A percentile compares a stretch with the other conserved stretches of the same genome.
phyloP scores from a whole-genome alignment of 2,797 vertebrate genomes.

The Sebastes alutus region DNA sequence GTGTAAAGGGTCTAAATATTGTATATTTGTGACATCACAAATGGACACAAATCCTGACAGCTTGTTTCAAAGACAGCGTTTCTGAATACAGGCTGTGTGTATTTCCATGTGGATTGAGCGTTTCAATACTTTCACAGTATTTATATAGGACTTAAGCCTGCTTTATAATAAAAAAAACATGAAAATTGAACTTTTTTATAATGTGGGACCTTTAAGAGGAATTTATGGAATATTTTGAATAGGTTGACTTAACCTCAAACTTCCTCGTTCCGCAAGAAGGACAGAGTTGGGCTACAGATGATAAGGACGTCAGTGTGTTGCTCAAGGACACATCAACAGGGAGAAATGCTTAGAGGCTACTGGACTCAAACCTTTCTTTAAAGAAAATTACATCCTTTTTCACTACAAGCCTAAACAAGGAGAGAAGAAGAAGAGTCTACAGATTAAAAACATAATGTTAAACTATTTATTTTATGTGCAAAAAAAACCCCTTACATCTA shows the following conservation, averaged over 20 bases:
- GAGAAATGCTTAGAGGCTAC: background rate
- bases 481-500: background rate
- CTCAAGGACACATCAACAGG: slow-evolving; percentile 15
- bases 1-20: no score
- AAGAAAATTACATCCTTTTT: background rate
- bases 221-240: slow-evolving; percentile 4
- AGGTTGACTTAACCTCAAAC: background rate
- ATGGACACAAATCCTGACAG: no score
- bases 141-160: no score
- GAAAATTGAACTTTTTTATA: no score
- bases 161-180: no score
- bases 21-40: no score
- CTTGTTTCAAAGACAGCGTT: no score
- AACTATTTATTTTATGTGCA: background rate
- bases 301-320: background rate
- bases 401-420: background rate
- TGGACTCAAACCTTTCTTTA: background rate
- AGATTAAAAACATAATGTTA: background rate
- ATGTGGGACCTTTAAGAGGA: background rate
- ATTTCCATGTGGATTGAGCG: no score
- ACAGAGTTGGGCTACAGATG: background rate
- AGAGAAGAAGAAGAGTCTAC: background rate
- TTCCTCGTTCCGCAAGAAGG: background rate
- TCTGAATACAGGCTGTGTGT: no score
- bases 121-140: no score